Percentiles rank a stretch among this genome's conserved stretches.
Conservation (phyloP, 2,888 invertebrate species). For the Luperina nickerlii region DNA sequence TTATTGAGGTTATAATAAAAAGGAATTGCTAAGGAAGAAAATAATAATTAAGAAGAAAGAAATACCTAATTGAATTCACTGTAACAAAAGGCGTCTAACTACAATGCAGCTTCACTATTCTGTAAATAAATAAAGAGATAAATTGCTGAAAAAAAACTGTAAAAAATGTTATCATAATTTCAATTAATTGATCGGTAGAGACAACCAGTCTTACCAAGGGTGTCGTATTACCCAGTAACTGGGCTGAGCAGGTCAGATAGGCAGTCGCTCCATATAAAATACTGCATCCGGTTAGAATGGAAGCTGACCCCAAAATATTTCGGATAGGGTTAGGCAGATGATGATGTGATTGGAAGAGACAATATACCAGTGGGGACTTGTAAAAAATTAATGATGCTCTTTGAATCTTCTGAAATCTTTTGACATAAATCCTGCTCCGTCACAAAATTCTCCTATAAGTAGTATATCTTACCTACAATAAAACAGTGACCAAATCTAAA, state of each 20-base stretch:
- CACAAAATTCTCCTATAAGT: background rate
- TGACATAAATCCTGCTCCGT: too few relatives aligned
- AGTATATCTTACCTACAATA: background rate
- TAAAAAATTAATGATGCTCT: background rate
- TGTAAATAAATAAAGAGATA: background rate
- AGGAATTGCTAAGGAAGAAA: background rate
- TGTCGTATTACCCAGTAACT: too few relatives aligned
- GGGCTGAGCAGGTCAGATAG: too few relatives aligned
- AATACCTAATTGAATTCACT: background rate
- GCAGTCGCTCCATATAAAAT: too few relatives aligned
- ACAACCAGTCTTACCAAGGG: too few relatives aligned
- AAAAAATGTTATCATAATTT: too few relatives aligned
- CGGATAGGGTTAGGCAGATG: too few relatives aligned
- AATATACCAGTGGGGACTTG: too few relatives aligned
- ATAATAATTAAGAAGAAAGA: background rate
- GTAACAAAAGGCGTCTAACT: background rate
- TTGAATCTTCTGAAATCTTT: background rate
- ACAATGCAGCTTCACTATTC: background rate
- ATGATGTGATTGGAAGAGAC: too few relatives aligned
- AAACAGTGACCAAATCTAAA: background rate
- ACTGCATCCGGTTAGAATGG: too few relatives aligned
- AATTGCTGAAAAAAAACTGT: background rate
- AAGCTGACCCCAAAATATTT: too few relatives aligned
- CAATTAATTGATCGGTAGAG: too few relatives aligned
- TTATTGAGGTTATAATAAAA: background rate